phyloP scores from a whole-genome alignment of 2,113 vertebrate genomes.

The Lepus timidus region DNA sequence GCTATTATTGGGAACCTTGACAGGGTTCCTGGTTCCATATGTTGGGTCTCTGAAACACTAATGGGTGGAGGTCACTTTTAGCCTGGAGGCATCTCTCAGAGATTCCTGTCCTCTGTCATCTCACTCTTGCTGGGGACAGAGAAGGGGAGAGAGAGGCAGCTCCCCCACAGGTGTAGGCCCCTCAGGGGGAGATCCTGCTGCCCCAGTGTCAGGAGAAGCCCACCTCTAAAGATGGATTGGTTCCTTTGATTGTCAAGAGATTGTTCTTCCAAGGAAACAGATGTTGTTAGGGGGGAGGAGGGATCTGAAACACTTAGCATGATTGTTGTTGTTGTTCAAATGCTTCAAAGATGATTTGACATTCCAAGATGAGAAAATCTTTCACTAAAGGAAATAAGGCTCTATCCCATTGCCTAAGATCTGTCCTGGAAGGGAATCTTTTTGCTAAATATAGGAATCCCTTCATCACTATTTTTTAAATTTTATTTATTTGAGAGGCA shows the following conservation, averaged over 20 bases:
- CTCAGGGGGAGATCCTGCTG: not conserved
- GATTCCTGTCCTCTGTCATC: not conserved
- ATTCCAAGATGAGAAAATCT: not conserved
- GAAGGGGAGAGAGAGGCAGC: not conserved
- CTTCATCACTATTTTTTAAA: no score
- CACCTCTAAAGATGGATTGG: not conserved
- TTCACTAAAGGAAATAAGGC: not conserved
- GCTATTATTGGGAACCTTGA: not conserved
- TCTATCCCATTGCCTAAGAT: not conserved
- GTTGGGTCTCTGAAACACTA: not conserved
- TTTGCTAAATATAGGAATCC: not conserved
- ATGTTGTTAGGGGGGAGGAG: not conserved
- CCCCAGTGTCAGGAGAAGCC: not conserved
- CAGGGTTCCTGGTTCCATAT: not conserved
- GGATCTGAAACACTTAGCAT: not conserved
- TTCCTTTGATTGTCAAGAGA: not conserved
- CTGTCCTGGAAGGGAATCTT: not conserved
- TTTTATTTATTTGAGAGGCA: no score
- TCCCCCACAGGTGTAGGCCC: not conserved
- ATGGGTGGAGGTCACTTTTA: not conserved
- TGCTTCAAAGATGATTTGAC: constrained; percentile 19
- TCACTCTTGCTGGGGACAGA: not conserved
- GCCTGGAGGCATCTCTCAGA: not conserved
- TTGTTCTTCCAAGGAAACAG: not conserved
- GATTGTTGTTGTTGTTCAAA: not conserved